Evolutionary conservation across 2,113 vertebrate species (phyloP), one percentile per base, ranked within the genome.

Genomic region (Mesembrinibis cayennensis): DNA sequence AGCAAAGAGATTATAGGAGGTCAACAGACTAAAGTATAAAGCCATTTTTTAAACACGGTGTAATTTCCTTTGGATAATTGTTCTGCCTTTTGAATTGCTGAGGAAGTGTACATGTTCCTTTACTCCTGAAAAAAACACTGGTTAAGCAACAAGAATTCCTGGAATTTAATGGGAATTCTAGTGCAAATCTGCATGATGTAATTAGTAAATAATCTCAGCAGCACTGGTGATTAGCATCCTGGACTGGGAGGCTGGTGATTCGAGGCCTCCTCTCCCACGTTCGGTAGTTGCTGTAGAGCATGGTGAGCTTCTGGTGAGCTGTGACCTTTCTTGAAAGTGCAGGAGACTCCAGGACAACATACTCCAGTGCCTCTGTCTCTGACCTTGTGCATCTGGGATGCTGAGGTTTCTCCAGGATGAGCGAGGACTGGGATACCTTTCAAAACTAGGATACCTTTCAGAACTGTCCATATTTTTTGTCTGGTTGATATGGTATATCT

Each of bases 41-140:
- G 23, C n/a, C 8, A 25, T 86, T 92, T 95, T 91, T 84, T n/a
- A 86, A 94, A 82, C 21, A 42, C n/a, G 34, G 8, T 78, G 25
- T 81, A 73, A 89, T 93, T 95, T 91, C 38, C 47, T 94, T 94
- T 67, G 34, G 44, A 79, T 89, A 52, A 89, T 92, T 91, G 71
- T 91, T 19, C 45, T 82, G 34, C n/a, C n/a, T 87, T 93, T 89
- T 72, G 73, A 88, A 59, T 95, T 89, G 71, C 36, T 74, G 40
- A 83, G 63, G 45, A 56, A 87, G 45, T 29, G 10, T n/a, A 74
- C 30, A 23, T 5, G 14, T 88, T 96, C 32, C 50, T 95, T 82
- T 58, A 47, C 11, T 81, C 44, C 58, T 29, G 22, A 52, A 65
- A 74, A 84, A 56, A 45, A 4, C 13, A 44, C 27, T 44, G 8